Percentiles rank a stretch among this genome's conserved stretches.
phyloP scores from a whole-genome alignment of 2,797 vertebrate genomes.

The Alosa sapidissima region DNA sequence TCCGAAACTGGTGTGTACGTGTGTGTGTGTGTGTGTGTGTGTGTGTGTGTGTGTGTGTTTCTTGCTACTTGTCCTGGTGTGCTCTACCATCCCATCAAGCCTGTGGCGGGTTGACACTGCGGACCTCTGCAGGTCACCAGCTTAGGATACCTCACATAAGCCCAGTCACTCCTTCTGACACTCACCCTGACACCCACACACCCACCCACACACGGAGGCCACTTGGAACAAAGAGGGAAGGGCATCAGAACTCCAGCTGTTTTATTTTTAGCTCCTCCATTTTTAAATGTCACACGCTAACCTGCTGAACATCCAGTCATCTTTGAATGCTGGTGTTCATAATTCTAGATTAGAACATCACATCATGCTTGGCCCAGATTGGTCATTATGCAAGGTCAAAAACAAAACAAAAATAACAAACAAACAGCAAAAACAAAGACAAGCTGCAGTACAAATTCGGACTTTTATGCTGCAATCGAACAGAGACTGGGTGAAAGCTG shows the following conservation, averaged over 20 bases:
- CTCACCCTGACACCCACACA: neutral
- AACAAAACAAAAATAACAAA: neutral
- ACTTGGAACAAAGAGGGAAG: neutral
- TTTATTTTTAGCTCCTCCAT: constrained; percentile 20
- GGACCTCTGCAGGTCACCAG: neutral
- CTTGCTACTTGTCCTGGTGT: neutral
- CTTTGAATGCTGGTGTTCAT: neutral
- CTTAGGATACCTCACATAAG: neutral
- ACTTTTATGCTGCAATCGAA: too few relatives aligned
- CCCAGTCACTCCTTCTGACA: neutral
- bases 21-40: constrained; percentile 2
- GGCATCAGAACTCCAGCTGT: neutral
- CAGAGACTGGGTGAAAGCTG: neutral
- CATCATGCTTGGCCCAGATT: neutral
- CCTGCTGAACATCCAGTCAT: neutral
- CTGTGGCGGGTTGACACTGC: neutral
- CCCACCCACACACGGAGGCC: neutral
- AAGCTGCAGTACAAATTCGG: neutral
- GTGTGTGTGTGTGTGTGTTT: neutral
- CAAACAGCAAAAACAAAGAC: neutral
- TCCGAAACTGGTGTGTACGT: neutral
- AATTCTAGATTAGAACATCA: neutral
- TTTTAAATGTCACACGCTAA: neutral
- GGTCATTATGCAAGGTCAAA: neutral
- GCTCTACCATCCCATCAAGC: neutral